These are phyloP conservation scores for Istiophorus platypterus DNA, from an alignment of 2,113 vertebrate genomes.

Conservation along the genomic window DNA sequence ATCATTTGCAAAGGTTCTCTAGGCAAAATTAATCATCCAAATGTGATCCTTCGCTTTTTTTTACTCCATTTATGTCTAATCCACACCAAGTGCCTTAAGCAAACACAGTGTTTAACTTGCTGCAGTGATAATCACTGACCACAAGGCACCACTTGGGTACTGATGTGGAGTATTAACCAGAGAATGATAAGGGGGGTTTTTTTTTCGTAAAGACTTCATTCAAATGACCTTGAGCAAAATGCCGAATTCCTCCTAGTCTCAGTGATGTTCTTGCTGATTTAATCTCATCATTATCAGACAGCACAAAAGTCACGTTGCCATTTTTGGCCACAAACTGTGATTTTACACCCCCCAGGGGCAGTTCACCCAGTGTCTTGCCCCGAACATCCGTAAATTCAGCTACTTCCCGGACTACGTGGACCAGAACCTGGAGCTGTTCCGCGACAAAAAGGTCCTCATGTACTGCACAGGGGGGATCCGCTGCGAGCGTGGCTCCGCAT, in stretches of 20 bases:
- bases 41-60: background rate
- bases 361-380: constrained; percentile 93
- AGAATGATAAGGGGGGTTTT: too few species aligned
- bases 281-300: background rate
- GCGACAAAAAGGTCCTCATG: constrained; percentile 94
- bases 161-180: background rate
- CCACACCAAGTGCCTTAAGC: background rate
- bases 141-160: background rate
- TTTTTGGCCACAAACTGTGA: background rate
- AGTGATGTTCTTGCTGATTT: background rate
- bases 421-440: constrained; percentile 93
- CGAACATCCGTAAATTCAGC: constrained; percentile 98
- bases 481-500: constrained; percentile 96
- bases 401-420: constrained; percentile 97
- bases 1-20: background rate
- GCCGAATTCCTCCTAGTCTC: background rate
- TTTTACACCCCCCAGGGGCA: constrained; percentile 85
- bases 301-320: background rate
- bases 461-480: constrained; percentile 98
- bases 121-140: background rate
- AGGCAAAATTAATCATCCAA: background rate
- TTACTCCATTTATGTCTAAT: background rate
- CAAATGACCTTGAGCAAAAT: background rate
- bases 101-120: background rate
- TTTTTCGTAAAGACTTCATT: background rate